A percentile compares a stretch with the other conserved stretches of the same genome.
phyloP scores from a whole-genome alignment of 2,113 vertebrate species.

The Gymnogyps californianus region DNA sequence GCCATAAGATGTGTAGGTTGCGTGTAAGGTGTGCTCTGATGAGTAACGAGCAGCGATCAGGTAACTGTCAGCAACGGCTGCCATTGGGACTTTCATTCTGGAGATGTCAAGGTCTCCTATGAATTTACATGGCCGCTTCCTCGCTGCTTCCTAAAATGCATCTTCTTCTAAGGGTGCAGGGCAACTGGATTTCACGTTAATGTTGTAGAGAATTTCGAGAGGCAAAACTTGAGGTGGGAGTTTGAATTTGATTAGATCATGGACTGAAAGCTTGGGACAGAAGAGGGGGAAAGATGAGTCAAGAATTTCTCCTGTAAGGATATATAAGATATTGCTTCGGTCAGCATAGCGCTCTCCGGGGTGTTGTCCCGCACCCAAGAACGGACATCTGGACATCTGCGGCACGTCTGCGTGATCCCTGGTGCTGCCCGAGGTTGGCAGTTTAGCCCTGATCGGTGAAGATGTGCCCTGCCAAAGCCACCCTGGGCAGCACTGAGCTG shows the following conservation, averaged over 20 bases:
- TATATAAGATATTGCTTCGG: not conserved
- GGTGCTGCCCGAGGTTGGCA: not conserved
- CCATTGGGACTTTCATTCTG: not conserved
- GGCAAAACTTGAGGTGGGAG: not conserved
- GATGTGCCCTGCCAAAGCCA: not conserved
- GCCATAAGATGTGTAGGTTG: accelerated
- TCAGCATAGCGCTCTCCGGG: accelerated
- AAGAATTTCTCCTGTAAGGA: not conserved
- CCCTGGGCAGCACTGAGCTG: not conserved
- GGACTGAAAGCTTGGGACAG: not conserved
- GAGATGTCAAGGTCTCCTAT: not conserved
- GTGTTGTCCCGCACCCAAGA: not conserved
- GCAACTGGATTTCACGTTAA: not conserved
- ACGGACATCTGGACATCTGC: not conserved
- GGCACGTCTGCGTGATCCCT: not conserved
- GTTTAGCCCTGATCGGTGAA: accelerated
- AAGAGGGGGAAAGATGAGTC: not conserved
- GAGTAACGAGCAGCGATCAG: not conserved
- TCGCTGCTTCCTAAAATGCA: not conserved
- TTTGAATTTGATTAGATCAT: not conserved
- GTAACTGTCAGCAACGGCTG: not conserved
- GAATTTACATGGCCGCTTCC: accelerated
- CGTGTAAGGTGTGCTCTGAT: not conserved
- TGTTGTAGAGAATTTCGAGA: not conserved
- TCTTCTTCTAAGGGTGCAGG: not conserved